Base-by-base conservation (phyloP, 2,113 vertebrate species). In the Lagopus leucura region DNA sequence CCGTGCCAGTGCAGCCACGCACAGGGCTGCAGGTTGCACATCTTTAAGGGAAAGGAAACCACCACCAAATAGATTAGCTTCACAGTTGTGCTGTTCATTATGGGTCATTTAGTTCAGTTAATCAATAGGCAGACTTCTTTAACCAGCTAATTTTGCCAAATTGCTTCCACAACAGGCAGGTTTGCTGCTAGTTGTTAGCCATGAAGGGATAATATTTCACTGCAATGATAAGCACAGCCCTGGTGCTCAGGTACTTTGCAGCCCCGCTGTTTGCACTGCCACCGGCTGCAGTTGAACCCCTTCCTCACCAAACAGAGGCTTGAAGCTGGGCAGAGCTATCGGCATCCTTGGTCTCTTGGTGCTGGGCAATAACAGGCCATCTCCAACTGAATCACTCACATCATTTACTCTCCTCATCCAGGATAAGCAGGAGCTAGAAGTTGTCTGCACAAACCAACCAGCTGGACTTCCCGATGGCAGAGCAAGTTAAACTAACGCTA, bases 51-150 rank as follows among this genome's bases (percentile, higher is more conserved):
- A 78, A 86, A 86, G 71, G 72, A 60, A 87, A 96, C 69, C 81
- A 92, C 88, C 88, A 87, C 92, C 93, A 76, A 69, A 97, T 2
- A 93, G 89, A 97, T 95, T 90, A 95, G 91, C 89, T 89, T 81
- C 73, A 84, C 77, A 92, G 89, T 13, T 89, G 88, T 88, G 92
- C 95, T 96, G 91, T 94, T 95, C 95, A 97, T 96, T 97, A 97
- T 93, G 95, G 94, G 95, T 96, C 95, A 96, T 96, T 97, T 97
- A 92, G 94, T 96, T 97, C 78, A 92, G 83, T 96, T 95, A 97
- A 96, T 97, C 97, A 97, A 97, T 96, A 96, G 93, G 93, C 93
- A 96, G 94, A 90, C 94, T 96, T 90, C 96, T 97, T 97, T 95
- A 95, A 95, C 96, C 7, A 3, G 92, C 96, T 97, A 96, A 97